phyloP scores from a whole-genome alignment of 2,888 invertebrate genomes.

The Sinotaia quadrata region DNA sequence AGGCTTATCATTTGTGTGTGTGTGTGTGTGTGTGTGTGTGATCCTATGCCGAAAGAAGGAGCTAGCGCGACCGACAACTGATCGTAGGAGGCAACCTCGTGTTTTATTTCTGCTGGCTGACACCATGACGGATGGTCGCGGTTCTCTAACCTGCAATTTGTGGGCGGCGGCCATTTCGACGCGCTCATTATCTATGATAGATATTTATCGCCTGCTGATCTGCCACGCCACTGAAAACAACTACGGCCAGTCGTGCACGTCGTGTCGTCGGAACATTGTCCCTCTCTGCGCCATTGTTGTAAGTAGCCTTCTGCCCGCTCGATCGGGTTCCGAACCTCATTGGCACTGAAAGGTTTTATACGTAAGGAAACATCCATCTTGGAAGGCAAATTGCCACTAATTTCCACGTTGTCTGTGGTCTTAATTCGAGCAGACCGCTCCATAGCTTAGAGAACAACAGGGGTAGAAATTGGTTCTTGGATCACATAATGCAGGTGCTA shows the following conservation, averaged over 20 bases:
- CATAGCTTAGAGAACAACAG: not conserved
- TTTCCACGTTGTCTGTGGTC: constrained; percentile 3
- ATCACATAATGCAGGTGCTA: no score
- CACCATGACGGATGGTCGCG: constrained; percentile 27
- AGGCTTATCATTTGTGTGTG: no score
- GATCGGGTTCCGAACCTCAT: no score
- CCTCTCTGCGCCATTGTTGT: no score
- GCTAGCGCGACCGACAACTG: no score
- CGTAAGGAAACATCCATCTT: constrained; percentile 21
- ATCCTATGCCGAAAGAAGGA: no score
- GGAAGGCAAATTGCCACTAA: constrained; percentile 28
- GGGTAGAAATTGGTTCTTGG: not conserved
- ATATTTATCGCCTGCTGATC: constrained; percentile 29
- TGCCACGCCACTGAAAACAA: no score
- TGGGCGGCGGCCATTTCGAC: constrained; percentile 7
- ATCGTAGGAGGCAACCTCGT: constrained; percentile 1
- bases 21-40: no score
- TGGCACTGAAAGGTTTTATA: constrained; percentile 6
- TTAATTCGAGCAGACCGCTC: not conserved
- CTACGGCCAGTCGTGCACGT: no score
- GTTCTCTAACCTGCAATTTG: constrained; percentile 27
- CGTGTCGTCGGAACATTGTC: no score
- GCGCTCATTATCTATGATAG: constrained; percentile 36
- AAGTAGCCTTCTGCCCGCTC: no score
- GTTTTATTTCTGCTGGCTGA: constrained; percentile 22